Evolutionary conservation across 1,140 invertebrate species (phyloP).

Genomic region (Cherax destructor): DNA sequence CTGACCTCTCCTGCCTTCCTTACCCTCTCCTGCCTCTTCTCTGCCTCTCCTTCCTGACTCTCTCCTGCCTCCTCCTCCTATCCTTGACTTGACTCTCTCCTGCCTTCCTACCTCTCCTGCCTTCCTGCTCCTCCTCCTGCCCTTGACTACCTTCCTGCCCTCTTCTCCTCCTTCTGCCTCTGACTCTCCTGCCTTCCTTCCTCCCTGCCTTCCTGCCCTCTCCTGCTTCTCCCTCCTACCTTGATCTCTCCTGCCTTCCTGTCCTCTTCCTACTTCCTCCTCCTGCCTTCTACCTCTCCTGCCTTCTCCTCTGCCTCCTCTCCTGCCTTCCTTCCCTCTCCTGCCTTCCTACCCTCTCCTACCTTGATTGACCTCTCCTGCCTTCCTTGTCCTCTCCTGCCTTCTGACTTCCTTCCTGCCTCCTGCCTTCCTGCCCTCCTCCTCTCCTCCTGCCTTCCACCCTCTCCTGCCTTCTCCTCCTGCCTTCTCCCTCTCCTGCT

Average conservation of each 20-base stretch:
- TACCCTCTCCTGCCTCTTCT: background rate
- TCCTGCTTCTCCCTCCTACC: too few relatives aligned
- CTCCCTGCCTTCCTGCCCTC: too few relatives aligned
- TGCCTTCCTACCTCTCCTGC: background rate
- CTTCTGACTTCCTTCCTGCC: too few relatives aligned
- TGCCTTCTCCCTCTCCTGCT: background rate
- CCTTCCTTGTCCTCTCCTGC: too few relatives aligned
- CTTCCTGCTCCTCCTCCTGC: background rate
- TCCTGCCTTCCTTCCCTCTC: too few relatives aligned
- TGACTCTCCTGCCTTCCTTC: background rate
- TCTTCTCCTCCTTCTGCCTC: background rate
- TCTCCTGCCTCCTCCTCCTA: background rate
- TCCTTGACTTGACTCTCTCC: background rate
- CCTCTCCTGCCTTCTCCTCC: background rate
- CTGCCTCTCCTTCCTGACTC: background rate
- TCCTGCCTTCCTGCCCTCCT: background rate
- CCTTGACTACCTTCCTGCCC: background rate
- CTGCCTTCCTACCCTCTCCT: too few relatives aligned
- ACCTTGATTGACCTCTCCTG: too few relatives aligned
- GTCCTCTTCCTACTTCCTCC: too few relatives aligned
- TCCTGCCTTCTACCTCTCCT: too few relatives aligned
- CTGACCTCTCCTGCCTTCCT: background rate
- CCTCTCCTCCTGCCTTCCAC: background rate
- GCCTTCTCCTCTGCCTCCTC: too few relatives aligned
- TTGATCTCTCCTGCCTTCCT: too few relatives aligned